phyloP scores from a whole-genome alignment of 2,888 invertebrate genomes.

The Thymelicus acteon region DNA sequence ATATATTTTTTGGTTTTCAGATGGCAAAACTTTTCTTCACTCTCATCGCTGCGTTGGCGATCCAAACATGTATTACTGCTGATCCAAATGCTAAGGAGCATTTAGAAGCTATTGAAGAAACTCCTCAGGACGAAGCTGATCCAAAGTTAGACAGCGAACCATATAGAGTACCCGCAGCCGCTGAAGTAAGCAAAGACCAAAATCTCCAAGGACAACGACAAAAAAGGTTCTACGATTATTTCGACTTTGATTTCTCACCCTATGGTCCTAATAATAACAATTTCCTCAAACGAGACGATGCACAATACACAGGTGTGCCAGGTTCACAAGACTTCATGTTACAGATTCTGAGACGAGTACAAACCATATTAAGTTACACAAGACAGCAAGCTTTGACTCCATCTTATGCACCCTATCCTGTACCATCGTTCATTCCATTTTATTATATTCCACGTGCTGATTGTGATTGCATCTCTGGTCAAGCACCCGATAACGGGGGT shows the following conservation, averaged over 20 bases:
- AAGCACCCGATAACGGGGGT: constrained; percentile 20
- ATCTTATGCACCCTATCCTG: constrained; percentile 28
- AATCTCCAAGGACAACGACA: constrained; percentile 46
- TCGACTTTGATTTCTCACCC: constrained; percentile 41
- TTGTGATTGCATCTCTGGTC: constrained; percentile 39
- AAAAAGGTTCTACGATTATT: constrained; percentile 52
- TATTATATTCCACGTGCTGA: constrained; percentile 39
- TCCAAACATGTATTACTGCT: constrained; percentile 56
- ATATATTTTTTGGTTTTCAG: constrained; percentile 59
- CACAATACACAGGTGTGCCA: constrained; percentile 41
- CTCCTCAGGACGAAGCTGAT: constrained; percentile 39
- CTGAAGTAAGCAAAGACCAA: constrained; percentile 40
- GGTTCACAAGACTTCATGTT: constrained; percentile 43
- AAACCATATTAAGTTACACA: constrained; percentile 41
- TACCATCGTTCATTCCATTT: constrained; percentile 42
- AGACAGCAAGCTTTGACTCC: constrained; percentile 40
- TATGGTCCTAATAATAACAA: constrained; percentile 32
- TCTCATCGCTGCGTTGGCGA: constrained; percentile 54
- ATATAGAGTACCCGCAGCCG: constrained; percentile 45
- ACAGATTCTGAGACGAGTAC: constrained; percentile 44
- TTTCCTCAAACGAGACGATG: constrained; percentile 43
- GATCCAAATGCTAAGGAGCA: constrained; percentile 55
- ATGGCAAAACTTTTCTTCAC: constrained; percentile 57
- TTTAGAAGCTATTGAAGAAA: not conserved
- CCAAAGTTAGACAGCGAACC: constrained; percentile 49